Percentiles rank a stretch among this genome's conserved stretches.
phyloP scores from a whole-genome alignment of 2,888 invertebrate species.

The Fragum sueziense region DNA sequence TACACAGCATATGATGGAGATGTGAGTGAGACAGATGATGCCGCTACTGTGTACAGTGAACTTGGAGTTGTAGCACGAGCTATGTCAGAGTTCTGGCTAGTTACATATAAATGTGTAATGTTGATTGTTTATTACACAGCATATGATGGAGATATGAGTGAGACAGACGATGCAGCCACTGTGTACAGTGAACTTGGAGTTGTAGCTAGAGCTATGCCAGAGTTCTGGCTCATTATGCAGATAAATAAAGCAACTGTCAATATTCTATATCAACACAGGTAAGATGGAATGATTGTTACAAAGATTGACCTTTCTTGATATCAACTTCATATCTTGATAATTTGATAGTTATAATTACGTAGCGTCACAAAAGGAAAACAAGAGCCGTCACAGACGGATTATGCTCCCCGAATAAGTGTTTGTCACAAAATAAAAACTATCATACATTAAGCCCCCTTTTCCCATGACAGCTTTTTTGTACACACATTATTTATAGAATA shows the following conservation, averaged over 20 bases:
- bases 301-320: no score
- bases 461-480: no score
- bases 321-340: no score
- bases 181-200: conserved; percentile 73
- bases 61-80: conserved; percentile 81
- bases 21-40: conserved; percentile 84
- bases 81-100: conserved; percentile 89
- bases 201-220: conserved; percentile 85
- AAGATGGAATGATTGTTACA: no score
- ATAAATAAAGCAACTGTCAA: conserved; percentile 85
- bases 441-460: no score
- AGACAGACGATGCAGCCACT: conserved; percentile 85
- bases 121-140: conserved; percentile 54
- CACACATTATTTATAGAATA: no score
- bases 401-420: no score
- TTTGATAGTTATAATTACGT: no score
- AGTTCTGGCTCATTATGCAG: conserved; percentile 88
- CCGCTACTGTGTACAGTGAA: conserved; percentile 82
- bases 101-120: conserved; percentile 75
- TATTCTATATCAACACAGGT: conserved; percentile 88
- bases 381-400: no score
- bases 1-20: not conserved
- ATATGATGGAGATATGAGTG: conserved; percentile 87
- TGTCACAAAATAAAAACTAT: no score
- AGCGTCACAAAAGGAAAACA: no score